Percentiles rank a stretch among this genome's conserved stretches.
Conservation (phyloP, 2,888 invertebrate genomes). For the Agonopterix arenella region DNA sequence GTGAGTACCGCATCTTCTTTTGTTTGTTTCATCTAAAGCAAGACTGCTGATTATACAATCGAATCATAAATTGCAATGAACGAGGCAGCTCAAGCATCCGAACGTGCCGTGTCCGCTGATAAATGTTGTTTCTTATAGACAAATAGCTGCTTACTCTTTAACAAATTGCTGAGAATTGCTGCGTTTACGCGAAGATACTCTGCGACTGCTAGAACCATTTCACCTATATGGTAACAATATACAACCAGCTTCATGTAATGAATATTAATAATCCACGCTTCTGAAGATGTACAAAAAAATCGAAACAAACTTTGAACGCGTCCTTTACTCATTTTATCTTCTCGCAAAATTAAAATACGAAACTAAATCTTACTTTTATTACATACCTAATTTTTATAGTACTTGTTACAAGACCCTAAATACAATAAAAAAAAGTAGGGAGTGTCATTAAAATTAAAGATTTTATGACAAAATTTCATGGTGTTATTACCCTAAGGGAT, state of each 20-base stretch:
- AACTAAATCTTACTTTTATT: conserved; percentile 1
- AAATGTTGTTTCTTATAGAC: conserved; percentile 49
- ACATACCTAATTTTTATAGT: neutral
- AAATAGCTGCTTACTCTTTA: conserved; percentile 47
- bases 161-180: conserved; percentile 45
- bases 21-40: no score
- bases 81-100: conserved; percentile 24
- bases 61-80: conserved; percentile 41
- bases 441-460: no score
- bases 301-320: conserved; percentile 10
- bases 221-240: conserved; percentile 39
- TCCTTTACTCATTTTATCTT: conserved; percentile 14
- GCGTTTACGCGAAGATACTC: conserved; percentile 16
- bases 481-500: neutral
- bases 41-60: conserved; percentile 39
- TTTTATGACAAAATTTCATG: neutral
- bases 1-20: no score
- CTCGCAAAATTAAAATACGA: conserved; percentile 4
- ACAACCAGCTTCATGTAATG: conserved; percentile 36
- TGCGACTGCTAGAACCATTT: conserved; percentile 30
- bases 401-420: neutral
- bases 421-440: neutral
- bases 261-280: conserved; percentile 43
- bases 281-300: conserved; percentile 30
- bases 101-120: conserved; percentile 32